Evolutionary conservation across 2,113 vertebrate species (phyloP).

Genomic region (Pelobates fuscus): DNA sequence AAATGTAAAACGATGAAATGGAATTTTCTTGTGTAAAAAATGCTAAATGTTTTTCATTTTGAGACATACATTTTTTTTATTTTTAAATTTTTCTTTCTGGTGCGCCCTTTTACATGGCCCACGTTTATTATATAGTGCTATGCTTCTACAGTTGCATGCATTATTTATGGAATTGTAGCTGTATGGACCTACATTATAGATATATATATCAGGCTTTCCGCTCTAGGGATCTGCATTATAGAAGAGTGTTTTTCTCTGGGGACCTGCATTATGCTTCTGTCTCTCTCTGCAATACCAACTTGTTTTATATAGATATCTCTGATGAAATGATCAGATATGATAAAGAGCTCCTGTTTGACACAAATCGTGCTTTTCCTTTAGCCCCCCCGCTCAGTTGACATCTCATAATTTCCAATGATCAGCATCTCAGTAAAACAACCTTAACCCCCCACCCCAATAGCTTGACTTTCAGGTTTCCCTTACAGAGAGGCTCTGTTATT

Average conservation of each 20-base stretch:
- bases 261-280: slow-evolving; percentile 21
- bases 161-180: slow-evolving; percentile 22
- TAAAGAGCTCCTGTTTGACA: slow-evolving; percentile 39
- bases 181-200: slow-evolving; percentile 25
- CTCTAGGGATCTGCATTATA: slow-evolving; percentile 36
- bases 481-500: slow-evolving; percentile 13
- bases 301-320: slow-evolving; percentile 24
- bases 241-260: slow-evolving; percentile 13
- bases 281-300: slow-evolving; percentile 24
- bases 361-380: slow-evolving; percentile 23
- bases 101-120: neutral
- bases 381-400: slow-evolving; percentile 35
- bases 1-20: no score
- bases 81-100: no score
- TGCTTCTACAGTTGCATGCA: slow-evolving; percentile 2
- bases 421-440: slow-evolving; percentile 29
- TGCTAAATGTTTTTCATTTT: no score
- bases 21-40: no score
- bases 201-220: slow-evolving; percentile 21
- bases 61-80: no score
- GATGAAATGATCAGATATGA: slow-evolving; percentile 35
- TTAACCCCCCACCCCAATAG: slow-evolving; percentile 15
- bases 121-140: slow-evolving; percentile 20
- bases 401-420: slow-evolving; percentile 41
- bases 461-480: slow-evolving; percentile 24